Percentiles rank a stretch among this genome's conserved stretches.
Conservation (phyloP, 2,888 invertebrate genomes). For the Teleiodes luculella region DNA sequence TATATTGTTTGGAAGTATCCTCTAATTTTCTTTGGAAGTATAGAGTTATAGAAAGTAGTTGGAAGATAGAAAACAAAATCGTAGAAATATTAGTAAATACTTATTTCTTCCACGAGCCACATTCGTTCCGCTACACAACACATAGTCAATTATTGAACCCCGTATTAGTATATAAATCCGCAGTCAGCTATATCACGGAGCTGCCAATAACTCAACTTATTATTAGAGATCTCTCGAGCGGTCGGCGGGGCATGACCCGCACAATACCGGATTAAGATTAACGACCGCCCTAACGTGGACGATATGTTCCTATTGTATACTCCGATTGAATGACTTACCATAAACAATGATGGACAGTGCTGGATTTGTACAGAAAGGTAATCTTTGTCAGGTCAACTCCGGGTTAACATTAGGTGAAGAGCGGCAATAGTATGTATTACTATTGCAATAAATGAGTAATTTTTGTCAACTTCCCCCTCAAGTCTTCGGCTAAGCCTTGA, state of each 20-base stretch:
- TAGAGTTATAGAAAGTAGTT: too few relatives aligned
- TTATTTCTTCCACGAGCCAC: neutral
- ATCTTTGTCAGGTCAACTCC: too few relatives aligned
- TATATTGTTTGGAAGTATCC: too few relatives aligned
- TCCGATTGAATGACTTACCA: constrained; percentile 67
- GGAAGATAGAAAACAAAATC: too few relatives aligned
- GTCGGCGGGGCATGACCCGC: constrained; percentile 48
- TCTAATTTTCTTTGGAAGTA: too few relatives aligned
- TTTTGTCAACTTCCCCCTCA: too few relatives aligned
- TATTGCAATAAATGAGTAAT: too few relatives aligned
- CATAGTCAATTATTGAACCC: neutral
- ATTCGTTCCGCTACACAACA: neutral
- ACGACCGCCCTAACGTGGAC: constrained; percentile 52
- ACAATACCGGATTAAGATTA: constrained; percentile 66
- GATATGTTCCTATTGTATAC: constrained; percentile 61
- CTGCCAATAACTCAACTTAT: constrained; percentile 20
- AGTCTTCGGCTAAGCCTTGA: too few relatives aligned
- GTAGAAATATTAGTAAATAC: too few relatives aligned
- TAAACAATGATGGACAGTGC: constrained; percentile 60
- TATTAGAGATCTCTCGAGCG: constrained; percentile 24
- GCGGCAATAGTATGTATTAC: too few relatives aligned
- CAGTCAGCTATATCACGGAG: constrained; percentile 1
- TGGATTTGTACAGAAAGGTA: neutral
- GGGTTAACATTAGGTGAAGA: too few relatives aligned
- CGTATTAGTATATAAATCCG: constrained; percentile 3